phyloP scores from a whole-genome alignment of 1,140 invertebrate species.

The Diorhabda carinulata region DNA sequence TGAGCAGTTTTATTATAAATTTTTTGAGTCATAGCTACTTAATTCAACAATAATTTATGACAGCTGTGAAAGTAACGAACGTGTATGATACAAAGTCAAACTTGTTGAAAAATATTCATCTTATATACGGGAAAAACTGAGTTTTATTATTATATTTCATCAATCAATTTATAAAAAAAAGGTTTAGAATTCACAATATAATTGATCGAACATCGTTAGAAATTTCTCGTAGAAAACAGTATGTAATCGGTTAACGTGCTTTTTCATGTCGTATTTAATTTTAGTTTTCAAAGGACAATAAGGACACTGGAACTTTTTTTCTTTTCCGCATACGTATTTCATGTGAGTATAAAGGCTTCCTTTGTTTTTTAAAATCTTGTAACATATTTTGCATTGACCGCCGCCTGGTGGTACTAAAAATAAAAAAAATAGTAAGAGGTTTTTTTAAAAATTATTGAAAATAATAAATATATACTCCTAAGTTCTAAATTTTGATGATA shows the following conservation, averaged over 20 bases:
- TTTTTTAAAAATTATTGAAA: no score
- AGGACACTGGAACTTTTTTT: constrained; percentile 52
- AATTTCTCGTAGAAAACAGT: background rate
- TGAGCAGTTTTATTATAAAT: no score
- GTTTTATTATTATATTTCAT: no score
- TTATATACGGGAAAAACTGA: no score
- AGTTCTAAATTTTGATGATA: no score
- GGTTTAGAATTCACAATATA: constrained; percentile 8
- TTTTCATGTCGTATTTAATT: constrained; percentile 19
- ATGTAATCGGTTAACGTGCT: constrained; percentile 23
- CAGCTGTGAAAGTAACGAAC: no score
- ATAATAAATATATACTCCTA: no score
- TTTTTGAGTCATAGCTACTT: no score
- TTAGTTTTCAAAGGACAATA: constrained; percentile 52
- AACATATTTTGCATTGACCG: constrained; percentile 44
- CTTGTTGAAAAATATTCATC: no score
- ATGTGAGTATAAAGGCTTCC: constrained; percentile 52
- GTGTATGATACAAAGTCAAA: no score
- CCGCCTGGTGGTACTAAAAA: constrained; percentile 8
- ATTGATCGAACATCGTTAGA: constrained; percentile 4
- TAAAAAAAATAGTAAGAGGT: background rate
- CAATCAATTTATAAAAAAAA: no score
- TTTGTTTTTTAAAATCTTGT: constrained; percentile 44
- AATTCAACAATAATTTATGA: no score
- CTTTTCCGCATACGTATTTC: constrained; percentile 52